phyloP scores from a whole-genome alignment of 2,888 invertebrate species.

The Lacanobia wlatinum region DNA sequence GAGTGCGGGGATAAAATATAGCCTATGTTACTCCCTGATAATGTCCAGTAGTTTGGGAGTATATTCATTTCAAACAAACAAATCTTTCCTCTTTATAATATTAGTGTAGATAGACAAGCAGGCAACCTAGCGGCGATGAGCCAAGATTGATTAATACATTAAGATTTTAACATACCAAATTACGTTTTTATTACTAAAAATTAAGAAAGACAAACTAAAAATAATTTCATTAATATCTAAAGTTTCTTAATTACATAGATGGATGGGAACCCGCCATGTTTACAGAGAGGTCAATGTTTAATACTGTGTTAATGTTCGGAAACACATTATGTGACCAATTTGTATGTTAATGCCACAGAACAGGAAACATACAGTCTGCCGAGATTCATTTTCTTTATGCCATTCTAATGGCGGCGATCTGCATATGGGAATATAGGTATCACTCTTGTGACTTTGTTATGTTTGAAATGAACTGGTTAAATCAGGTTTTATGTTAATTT shows the following conservation, averaged over 20 bases:
- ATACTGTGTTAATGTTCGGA: conserved; percentile 43
- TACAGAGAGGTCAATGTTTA: conserved; percentile 45
- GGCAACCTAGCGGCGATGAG: too few species aligned
- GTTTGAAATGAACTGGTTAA: not conserved
- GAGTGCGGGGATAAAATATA: too few species aligned
- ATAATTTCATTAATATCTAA: conserved; percentile 18
- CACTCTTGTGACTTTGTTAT: conserved; percentile 6
- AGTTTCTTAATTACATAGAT: conserved; percentile 28
- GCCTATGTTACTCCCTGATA: too few species aligned
- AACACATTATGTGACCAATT: conserved; percentile 54
- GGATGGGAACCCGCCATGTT: conserved; percentile 32
- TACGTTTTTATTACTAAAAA: not conserved
- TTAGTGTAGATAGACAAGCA: too few species aligned
- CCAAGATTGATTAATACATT: too few species aligned
- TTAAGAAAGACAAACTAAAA: conserved; percentile 12
- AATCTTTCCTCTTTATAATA: too few species aligned
- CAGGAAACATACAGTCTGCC: conserved; percentile 39
- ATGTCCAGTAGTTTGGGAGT: too few species aligned
- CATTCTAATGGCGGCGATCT: conserved; percentile 40
- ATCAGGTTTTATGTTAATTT: not conserved
- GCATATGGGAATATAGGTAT: conserved; percentile 22
- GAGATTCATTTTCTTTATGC: conserved; percentile 45
- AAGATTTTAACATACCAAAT: too few species aligned
- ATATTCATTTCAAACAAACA: too few species aligned
- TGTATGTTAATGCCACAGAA: conserved; percentile 55